Percentiles rank a stretch among this genome's conserved stretches.
These are phyloP conservation scores for Heterochromis multidens DNA, from an alignment of 2,113 vertebrate species.

Conservation along the genomic window DNA sequence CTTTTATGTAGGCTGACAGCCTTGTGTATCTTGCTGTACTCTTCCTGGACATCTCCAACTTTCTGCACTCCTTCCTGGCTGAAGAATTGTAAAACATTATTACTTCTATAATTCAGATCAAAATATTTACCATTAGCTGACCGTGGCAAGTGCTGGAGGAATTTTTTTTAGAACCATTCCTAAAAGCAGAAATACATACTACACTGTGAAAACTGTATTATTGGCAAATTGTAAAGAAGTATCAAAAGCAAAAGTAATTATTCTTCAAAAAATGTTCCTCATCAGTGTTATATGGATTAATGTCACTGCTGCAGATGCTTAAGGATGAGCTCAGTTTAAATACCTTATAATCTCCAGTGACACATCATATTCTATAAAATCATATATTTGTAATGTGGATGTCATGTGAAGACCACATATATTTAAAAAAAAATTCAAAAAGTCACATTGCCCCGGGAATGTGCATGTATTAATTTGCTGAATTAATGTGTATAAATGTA, in stretches of 20 bases:
- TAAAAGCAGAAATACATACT: background rate
- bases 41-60: background rate
- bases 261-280: background rate
- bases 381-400: background rate
- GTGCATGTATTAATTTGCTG: no score
- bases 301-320: no score
- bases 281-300: no score
- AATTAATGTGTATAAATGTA: no score
- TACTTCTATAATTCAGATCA: background rate
- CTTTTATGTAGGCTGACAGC: background rate
- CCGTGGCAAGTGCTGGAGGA: background rate
- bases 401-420: background rate
- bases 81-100: background rate
- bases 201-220: background rate
- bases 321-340: background rate
- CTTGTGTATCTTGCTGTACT: background rate
- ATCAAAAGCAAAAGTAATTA: background rate
- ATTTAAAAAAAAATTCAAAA: no score
- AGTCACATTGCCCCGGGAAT: no score
- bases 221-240: background rate
- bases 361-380: no score
- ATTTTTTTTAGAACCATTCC: no score
- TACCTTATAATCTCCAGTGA: background rate
- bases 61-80: background rate
- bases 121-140: background rate